A percentile compares a stretch with the other conserved stretches of the same genome.
These are phyloP conservation scores for Psilopogon haemacephalus DNA, from an alignment of 2,113 vertebrate species.

Conservation along the genomic window DNA sequence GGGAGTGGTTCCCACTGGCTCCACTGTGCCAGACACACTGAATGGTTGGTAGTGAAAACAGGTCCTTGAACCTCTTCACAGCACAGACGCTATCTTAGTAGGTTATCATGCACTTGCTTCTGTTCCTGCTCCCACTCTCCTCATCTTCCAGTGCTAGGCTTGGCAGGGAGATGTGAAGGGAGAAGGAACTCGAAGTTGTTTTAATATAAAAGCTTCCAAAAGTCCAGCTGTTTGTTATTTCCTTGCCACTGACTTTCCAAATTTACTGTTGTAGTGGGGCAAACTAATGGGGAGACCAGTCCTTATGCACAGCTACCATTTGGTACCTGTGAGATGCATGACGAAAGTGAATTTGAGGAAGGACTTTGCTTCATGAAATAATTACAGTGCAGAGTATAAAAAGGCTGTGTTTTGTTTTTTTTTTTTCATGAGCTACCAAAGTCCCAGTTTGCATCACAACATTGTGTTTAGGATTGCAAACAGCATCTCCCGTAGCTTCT, in stretches of 20 bases:
- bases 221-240: conserved; percentile 23
- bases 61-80: conserved; percentile 2
- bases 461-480: conserved; percentile 2
- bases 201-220: neutral
- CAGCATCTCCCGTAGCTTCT: neutral
- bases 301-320: neutral
- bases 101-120: conserved; percentile 30
- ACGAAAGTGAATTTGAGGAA: conserved; percentile 45
- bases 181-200: neutral
- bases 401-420: conserved; percentile 42
- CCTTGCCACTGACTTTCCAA: neutral
- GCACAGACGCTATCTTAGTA: conserved; percentile 22
- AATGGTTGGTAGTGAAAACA: conserved; percentile 3
- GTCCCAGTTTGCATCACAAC: conserved; percentile 1
- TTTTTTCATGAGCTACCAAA: conserved; percentile 11
- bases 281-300: neutral
- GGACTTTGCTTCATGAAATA: conserved; percentile 58
- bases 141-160: neutral
- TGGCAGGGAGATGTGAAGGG: neutral
- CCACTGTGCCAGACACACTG: neutral
- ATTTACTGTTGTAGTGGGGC: conserved; percentile 6
- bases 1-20: neutral
- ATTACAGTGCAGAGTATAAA: conserved; percentile 42
- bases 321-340: conserved; percentile 16
- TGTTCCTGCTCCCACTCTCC: conserved; percentile 20